These are phyloP conservation scores for Silurus glanis DNA, from an alignment of 2,113 vertebrate genomes.

Conservation along the genomic window DNA sequence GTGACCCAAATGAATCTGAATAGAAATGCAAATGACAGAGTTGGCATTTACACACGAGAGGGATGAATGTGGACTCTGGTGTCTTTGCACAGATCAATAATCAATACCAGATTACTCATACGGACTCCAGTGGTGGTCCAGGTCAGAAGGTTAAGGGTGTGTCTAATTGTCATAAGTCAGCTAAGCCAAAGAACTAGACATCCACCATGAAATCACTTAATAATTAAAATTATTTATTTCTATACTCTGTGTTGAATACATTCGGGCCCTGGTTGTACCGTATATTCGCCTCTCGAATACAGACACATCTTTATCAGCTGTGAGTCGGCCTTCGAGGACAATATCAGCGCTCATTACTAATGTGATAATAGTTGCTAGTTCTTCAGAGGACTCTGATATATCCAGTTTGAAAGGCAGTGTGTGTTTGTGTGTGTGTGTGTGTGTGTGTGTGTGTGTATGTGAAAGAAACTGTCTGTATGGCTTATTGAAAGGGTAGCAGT, in stretches of 20 bases:
- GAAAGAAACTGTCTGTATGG: slow-evolving; percentile 8
- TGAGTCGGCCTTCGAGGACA: neutral
- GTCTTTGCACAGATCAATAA: slow-evolving; percentile 14
- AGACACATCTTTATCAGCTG: neutral
- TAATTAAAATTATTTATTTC: neutral
- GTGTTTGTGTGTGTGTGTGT: neutral
- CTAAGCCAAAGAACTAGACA: neutral
- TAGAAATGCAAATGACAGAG: neutral
- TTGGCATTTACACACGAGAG: neutral
- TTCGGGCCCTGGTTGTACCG: neutral
- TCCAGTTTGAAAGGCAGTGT: neutral
- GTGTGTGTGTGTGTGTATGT: neutral
- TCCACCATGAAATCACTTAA: neutral
- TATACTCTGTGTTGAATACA: neutral
- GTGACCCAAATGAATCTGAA: neutral
- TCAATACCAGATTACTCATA: neutral
- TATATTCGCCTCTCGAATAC: neutral
- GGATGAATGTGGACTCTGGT: neutral
- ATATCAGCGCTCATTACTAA: neutral
- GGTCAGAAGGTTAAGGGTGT: slow-evolving; percentile 14
- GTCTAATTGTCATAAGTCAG: neutral
- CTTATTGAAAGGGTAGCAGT: slow-evolving; percentile 13
- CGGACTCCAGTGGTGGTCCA: neutral
- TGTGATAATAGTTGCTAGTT: neutral
- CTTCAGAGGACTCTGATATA: neutral